Percentiles rank a stretch among this genome's conserved stretches.
phyloP scores from a whole-genome alignment of 1,140 invertebrate genomes.

The Notospermus geniculatus region DNA sequence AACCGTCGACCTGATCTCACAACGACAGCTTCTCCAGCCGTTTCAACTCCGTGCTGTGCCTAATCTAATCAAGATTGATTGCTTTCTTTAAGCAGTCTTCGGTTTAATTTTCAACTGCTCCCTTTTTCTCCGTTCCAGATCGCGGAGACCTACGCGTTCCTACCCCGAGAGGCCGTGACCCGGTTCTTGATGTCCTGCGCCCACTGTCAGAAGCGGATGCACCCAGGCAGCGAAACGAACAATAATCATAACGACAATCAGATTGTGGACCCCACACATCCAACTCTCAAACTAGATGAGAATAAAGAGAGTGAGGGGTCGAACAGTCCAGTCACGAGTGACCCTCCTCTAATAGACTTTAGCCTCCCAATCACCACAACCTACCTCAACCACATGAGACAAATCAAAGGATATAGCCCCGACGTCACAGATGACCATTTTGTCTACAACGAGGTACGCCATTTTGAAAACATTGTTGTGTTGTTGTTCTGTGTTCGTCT shows the following conservation, averaged over 20 bases:
- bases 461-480: too few species aligned
- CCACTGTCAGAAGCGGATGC: slow-evolving; percentile 86
- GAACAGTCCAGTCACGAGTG: slow-evolving; percentile 4
- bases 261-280: too few species aligned
- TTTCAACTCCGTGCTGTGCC: too few species aligned
- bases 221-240: slow-evolving; percentile 59
- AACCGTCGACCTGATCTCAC: too few species aligned
- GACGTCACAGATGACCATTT: too few species aligned
- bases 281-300: neutral
- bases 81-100: too few species aligned
- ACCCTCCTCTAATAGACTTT: slow-evolving; percentile 66
- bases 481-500: too few species aligned
- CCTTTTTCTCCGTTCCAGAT: slow-evolving; percentile 65
- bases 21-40: too few species aligned
- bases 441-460: too few species aligned
- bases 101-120: too few species aligned
- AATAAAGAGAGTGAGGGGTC: neutral
- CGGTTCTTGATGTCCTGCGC: slow-evolving; percentile 88
- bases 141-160: slow-evolving; percentile 90
- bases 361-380: slow-evolving; percentile 81
- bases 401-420: too few species aligned
- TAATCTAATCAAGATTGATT: too few species aligned
- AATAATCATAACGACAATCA: slow-evolving; percentile 22
- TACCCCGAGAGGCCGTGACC: slow-evolving; percentile 92
- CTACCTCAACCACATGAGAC: slow-evolving; percentile 69